Conservation (phyloP, 2,797 vertebrate species). For the Muraenolepis orangiensis region DNA sequence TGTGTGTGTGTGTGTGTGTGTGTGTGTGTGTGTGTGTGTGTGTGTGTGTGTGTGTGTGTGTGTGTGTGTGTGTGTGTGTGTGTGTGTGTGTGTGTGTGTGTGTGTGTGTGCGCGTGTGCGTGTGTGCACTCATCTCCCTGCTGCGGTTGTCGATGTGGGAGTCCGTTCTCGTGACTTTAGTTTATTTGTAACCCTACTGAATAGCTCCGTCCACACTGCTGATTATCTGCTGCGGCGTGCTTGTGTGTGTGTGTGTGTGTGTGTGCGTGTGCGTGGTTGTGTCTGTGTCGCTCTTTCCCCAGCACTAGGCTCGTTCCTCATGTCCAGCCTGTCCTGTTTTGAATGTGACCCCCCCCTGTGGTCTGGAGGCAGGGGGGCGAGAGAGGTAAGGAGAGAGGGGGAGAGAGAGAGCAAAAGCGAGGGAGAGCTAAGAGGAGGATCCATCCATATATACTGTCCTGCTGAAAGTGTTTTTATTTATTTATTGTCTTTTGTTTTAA, state of each 20-base stretch:
- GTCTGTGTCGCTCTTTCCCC: constrained; percentile 28
- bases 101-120: too few relatives aligned
- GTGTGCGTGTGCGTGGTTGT: too few relatives aligned
- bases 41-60: too few relatives aligned
- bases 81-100: too few relatives aligned
- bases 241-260: too few relatives aligned
- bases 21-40: too few relatives aligned
- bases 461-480: constrained; percentile 47
- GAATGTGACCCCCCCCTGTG: background rate
- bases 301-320: background rate
- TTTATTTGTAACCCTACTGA: constrained; percentile 61
- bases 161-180: constrained; percentile 44
- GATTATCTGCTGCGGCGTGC: constrained; percentile 44
- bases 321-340: background rate
- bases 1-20: too few relatives aligned
- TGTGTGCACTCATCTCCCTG: constrained; percentile 74
- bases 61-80: too few relatives aligned
- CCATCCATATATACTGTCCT: constrained; percentile 32
- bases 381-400: constrained; percentile 13
- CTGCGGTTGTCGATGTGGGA: background rate
- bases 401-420: too few relatives aligned
- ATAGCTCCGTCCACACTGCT: constrained; percentile 61
- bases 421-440: constrained; percentile 11
- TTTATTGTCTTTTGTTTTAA: constrained; percentile 7
- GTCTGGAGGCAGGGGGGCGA: constrained; percentile 32